Percentiles rank a stretch among this genome's conserved stretches.
These are phyloP conservation scores for Paedocypris sp. DNA, from an alignment of 2,113 vertebrate genomes.

Conservation along the genomic window DNA sequence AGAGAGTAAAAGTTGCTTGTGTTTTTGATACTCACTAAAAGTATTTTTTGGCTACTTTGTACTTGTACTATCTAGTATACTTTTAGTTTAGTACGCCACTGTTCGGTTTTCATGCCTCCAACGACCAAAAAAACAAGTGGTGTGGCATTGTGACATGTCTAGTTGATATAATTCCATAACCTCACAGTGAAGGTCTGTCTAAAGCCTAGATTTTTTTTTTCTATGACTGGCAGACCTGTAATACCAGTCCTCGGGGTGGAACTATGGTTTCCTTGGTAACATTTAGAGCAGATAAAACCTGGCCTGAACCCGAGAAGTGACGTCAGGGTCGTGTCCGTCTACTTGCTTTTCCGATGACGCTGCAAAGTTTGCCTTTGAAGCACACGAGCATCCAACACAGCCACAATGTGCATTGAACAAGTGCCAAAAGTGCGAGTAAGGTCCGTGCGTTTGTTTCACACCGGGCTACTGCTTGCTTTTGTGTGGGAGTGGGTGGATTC, in stretches of 20 bases:
- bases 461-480: background rate
- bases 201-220: conserved; percentile 43
- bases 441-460: conserved; percentile 25
- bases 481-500: conserved; percentile 7
- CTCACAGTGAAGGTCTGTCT: conserved; percentile 41
- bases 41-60: too few relatives aligned
- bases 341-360: conserved; percentile 37
- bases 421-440: conserved; percentile 42
- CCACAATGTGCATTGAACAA: conserved; percentile 46
- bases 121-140: background rate
- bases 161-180: background rate
- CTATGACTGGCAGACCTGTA: conserved; percentile 45
- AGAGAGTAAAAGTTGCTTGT: too few relatives aligned
- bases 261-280: conserved; percentile 39
- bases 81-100: too few relatives aligned
- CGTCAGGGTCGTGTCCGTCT: conserved; percentile 36
- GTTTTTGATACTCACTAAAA: too few relatives aligned
- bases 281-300: conserved; percentile 44
- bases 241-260: conserved; percentile 30
- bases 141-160: background rate
- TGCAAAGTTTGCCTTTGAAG: conserved; percentile 38
- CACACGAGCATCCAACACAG: conserved; percentile 27
- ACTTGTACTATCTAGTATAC: too few relatives aligned
- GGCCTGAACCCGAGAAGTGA: conserved; percentile 40
- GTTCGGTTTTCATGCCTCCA: conserved; percentile 9